phyloP scores from a whole-genome alignment of 2,797 vertebrate species.

The Sebastes variabilis region DNA sequence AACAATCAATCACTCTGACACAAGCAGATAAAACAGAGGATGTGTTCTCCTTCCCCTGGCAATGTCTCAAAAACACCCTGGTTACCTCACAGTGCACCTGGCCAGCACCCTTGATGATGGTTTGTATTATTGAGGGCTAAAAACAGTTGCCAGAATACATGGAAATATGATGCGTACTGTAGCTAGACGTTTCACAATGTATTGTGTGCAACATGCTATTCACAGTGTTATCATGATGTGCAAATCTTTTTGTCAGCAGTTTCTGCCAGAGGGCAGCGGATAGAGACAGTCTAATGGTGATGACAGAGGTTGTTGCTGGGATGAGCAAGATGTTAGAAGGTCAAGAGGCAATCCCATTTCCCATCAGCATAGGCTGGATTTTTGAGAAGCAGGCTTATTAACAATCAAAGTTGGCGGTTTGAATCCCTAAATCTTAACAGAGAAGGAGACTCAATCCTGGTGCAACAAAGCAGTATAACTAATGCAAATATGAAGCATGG shows the following conservation, averaged over 20 bases:
- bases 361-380: not conserved
- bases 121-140: conserved; percentile 35
- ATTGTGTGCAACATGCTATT: conserved; percentile 3
- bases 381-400: conserved; percentile 11
- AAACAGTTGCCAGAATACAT: conserved; percentile 29
- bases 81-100: conserved; percentile 51
- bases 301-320: conserved; percentile 38
- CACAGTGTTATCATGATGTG: conserved; percentile 12
- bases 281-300: conserved; percentile 20
- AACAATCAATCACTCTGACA: conserved; percentile 69
- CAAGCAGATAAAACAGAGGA: conserved; percentile 58
- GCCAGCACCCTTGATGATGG: conserved; percentile 36
- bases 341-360: conserved; percentile 46
- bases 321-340: conserved; percentile 39
- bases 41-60: conserved; percentile 44
- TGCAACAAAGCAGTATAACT: not conserved
- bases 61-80: conserved; percentile 42
- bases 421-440: not conserved
- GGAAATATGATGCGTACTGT: conserved; percentile 31
- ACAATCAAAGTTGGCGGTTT: not conserved
- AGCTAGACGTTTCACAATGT: not conserved
- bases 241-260: conserved; percentile 45
- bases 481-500: not conserved
- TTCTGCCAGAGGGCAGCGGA: conserved; percentile 20
- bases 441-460: not conserved